Evolutionary conservation across 2,888 invertebrate species (phyloP).

Genomic region (Eilema griseolum): DNA sequence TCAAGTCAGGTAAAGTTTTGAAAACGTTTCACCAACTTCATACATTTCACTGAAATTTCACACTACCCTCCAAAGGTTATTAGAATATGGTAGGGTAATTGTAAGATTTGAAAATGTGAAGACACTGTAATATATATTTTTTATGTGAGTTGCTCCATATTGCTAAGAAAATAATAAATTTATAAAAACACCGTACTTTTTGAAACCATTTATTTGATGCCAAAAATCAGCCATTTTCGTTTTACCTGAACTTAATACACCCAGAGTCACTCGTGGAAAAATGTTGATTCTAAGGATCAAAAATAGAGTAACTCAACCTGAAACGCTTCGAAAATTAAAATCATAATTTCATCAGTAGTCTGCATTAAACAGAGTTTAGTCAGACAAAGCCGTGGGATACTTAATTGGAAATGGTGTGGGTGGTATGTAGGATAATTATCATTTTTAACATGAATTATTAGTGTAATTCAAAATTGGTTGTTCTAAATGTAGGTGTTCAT

Average conservation of each 20-base stretch:
- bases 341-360: neutral
- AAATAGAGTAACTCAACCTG: too few relatives aligned
- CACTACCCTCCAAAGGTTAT: conserved; percentile 7
- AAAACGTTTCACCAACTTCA: conserved; percentile 36
- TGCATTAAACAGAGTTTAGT: neutral
- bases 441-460: neutral
- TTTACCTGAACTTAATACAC: too few relatives aligned
- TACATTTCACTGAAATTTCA: conserved; percentile 28
- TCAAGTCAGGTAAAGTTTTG: conserved; percentile 37
- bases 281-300: too few relatives aligned
- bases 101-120: neutral
- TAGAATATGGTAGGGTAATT: neutral
- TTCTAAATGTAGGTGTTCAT: too few relatives aligned
- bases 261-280: too few relatives aligned
- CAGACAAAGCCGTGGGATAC: neutral
- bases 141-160: neutral
- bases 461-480: neutral
- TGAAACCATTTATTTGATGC: too few relatives aligned
- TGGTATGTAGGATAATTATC: neutral
- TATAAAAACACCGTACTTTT: too few relatives aligned
- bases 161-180: too few relatives aligned
- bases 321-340: too few relatives aligned
- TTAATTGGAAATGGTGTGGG: neutral
- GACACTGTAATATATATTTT: neutral
- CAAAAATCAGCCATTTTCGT: too few relatives aligned